Conservation (phyloP, 2,888 invertebrate genomes). For the Venusia cambrica region DNA sequence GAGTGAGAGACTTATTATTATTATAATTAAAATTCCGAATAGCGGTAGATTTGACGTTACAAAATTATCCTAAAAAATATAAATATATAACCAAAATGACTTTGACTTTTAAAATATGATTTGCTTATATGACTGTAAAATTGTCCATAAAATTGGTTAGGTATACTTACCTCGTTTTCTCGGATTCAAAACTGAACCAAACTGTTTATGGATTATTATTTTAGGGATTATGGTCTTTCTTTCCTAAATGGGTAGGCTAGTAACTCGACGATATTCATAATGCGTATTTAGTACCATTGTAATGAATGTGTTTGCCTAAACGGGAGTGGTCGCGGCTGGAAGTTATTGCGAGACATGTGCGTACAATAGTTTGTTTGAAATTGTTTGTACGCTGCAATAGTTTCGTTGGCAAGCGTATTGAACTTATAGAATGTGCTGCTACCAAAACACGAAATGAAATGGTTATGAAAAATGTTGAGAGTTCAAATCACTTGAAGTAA, state of each 20-base stretch:
- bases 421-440: not conserved
- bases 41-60: too few species aligned
- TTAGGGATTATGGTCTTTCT: conserved; percentile 12
- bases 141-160: too few species aligned
- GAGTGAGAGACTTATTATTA: too few species aligned
- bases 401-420: conserved; percentile 16
- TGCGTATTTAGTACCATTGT: conserved; percentile 63
- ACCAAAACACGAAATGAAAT: conserved; percentile 1
- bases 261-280: conserved; percentile 55
- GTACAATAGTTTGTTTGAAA: conserved; percentile 22
- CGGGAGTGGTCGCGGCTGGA: conserved; percentile 32
- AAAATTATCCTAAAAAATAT: too few species aligned
- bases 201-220: conserved; percentile 11
- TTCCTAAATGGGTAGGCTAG: conserved; percentile 40
- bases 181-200: not conserved
- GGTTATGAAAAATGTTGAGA: not conserved
- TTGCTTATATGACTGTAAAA: too few species aligned
- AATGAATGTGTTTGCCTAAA: conserved; percentile 55
- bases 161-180: too few species aligned
- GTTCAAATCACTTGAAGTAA: too few species aligned
- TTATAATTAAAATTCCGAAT: too few species aligned
- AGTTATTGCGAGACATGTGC: conserved; percentile 26
- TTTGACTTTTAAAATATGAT: too few species aligned
- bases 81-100: too few species aligned
- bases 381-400: conserved; percentile 20